Percentiles rank a stretch among this genome's conserved stretches.
phyloP scores from a whole-genome alignment of 2,113 vertebrate genomes.

The Indri indri region DNA sequence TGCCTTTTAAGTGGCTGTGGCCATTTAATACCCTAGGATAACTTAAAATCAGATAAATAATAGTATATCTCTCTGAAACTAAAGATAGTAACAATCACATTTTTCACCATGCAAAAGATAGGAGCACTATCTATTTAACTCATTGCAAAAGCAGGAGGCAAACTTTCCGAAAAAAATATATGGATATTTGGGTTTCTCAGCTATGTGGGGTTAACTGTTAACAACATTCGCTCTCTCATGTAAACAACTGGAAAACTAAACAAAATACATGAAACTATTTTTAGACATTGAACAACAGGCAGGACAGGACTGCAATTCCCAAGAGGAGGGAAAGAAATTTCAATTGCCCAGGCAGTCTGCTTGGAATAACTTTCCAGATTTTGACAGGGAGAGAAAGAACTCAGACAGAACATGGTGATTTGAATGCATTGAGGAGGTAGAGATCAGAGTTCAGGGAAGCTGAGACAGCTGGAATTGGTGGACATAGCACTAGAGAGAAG shows the following conservation, averaged over 20 bases:
- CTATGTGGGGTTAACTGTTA: background rate
- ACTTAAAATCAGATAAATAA: background rate
- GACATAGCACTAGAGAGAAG: background rate
- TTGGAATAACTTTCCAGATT: background rate
- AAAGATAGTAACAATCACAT: background rate
- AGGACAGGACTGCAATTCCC: background rate
- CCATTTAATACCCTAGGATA: background rate
- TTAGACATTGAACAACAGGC: background rate
- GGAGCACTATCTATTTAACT: background rate
- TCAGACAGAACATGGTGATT: background rate
- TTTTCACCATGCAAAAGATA: background rate
- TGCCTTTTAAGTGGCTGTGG: background rate
- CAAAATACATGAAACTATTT: background rate
- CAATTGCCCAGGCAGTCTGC: background rate
- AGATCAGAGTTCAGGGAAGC: background rate
- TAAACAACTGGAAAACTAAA: background rate
- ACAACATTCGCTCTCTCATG: background rate
- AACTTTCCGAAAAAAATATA: background rate
- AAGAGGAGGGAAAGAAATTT: background rate
- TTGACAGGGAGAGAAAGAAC: background rate
- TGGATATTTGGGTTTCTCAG: background rate
- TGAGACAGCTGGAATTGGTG: background rate
- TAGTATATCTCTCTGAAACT: background rate
- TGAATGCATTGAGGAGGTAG: background rate
- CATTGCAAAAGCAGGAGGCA: background rate